Evolutionary conservation across 2,113 vertebrate genomes (phyloP), one percentile per base, ranked within the genome.

Genomic region (Bubo blakistoni): DNA sequence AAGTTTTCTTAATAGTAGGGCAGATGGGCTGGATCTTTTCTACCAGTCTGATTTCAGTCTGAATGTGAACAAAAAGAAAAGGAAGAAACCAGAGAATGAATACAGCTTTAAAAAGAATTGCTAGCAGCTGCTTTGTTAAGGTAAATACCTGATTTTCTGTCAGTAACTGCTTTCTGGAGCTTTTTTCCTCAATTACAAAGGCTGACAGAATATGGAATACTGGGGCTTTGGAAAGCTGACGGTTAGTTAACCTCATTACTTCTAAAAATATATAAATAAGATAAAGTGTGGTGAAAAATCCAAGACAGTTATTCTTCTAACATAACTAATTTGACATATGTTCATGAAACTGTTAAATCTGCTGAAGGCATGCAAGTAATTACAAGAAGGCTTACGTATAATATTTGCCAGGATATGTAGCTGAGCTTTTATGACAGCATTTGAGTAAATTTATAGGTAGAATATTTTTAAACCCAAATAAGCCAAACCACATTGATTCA

Each of bases 381-480:
- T 90, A 79, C 69, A 85, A 61, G 49, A 5, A 18, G 27, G 29
- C 66, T 72, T 86, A 26, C 20, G 2, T 46, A 8, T 19, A 73
- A 12, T 66, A 38, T 59, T 91, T 81, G 54, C 49, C 78, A 91
- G 61, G 58, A 49, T 65, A 3, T 32, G 36, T 72, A 67, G 65
- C 74, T 85, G 29, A 47, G 61, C 30, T 92, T 93, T 95, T 90
- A 52, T 74, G 69, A n/a, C 36, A 54, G 40, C 16, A 6, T 78
- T 82, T 57, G 47, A 65, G 26, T 88, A 54, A 71, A 76, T 95
- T 91, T 91, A 42, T 71, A 49, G 38, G 44, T 54, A 81, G 73
- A 91, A 78, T 79, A n/a, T 73, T 94, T 95, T 94, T 55, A 87
- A 91, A 78, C 27, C 34, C 63, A 66, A 82, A 81, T 57, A 86